Base-by-base conservation (phyloP, 2,888 invertebrate species). In the Limenitis camilla region DNA sequence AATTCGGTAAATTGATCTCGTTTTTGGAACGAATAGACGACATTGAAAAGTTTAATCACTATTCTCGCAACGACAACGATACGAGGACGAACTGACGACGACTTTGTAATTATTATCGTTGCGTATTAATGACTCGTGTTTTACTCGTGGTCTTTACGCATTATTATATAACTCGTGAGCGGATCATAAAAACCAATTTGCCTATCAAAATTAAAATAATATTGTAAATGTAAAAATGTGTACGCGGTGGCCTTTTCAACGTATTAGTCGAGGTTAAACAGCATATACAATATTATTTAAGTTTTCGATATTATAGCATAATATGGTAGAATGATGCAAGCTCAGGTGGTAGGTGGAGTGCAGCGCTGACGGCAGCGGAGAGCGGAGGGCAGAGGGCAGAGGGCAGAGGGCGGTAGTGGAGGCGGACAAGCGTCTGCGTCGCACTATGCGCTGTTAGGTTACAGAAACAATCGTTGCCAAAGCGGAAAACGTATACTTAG, bases 381-480 rank as follows among this genome's bases (percentile, higher is more conserved):
- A 56, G 63, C 58, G 55, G 61, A 52, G 60, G 61, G 61, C 55
- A 53, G 58, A 53, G 19, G 58, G 63, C 58, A n/a, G 61, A 52
- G 60, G 61, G 61, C 55, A 53, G 58, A 53, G 19, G 58, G 63
- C 58, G 56, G 61, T 52, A 59, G 61, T 61, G 56, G 53, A 58
- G 53, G 57, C 61, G 59, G 49, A 56, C 52, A 30, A n/a, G 5
- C 33, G 51, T 53, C 47, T 56, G 56, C 56, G 56, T 51, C 68
- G 66, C 65, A 67, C 63, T 71, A 66, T 63, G 62, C 69, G 70
- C 69, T 63, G 63, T 73, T 80, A 81, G 79, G 78, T 78, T 79
- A 81, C 78, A 76, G 69, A 77, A 59, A 71, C 74, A 78, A 76
- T 77, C 72, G 86, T 81, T 86, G 86, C 86, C 86, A 85, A 87